A percentile compares a stretch with the other conserved stretches of the same genome.
Conservation (phyloP, 2,888 invertebrate genomes). For the Stratiomys singularior region DNA sequence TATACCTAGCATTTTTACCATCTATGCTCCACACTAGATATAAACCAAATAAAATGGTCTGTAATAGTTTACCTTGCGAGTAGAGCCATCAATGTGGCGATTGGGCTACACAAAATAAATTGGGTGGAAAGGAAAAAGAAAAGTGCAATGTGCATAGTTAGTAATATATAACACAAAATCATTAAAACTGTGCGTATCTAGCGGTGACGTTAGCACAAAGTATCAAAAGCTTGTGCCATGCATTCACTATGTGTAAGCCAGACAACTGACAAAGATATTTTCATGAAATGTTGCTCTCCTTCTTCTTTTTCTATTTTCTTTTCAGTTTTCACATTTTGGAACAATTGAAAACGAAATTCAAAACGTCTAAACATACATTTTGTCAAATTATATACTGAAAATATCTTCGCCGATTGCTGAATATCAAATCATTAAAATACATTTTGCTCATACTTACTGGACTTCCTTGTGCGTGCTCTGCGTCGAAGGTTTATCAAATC, state of each 20-base stretch:
- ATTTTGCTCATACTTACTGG: constrained; percentile 74
- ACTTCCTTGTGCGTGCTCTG: constrained; percentile 75
- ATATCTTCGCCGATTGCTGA: neutral
- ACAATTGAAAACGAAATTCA: neutral
- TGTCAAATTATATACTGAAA: neutral
- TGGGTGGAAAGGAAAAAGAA: constrained; percentile 57
- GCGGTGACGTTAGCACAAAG: constrained; percentile 17
- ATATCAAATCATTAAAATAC: neutral
- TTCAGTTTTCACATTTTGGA: neutral
- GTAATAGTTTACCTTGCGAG: constrained; percentile 85
- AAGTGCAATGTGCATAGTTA: constrained; percentile 60
- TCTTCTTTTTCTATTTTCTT: neutral
- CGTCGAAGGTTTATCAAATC: constrained; percentile 73
- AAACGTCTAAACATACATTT: neutral
- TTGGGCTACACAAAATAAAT: constrained; percentile 75
- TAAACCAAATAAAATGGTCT: constrained; percentile 40
- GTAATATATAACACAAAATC: constrained; percentile 13
- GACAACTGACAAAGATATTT: neutral
- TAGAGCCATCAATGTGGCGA: constrained; percentile 95
- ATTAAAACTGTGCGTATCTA: constrained; percentile 13
- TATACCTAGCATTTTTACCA: constrained; percentile 51
- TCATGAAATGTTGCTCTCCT: neutral
- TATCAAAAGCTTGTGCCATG: neutral
- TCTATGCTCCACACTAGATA: constrained; percentile 40
- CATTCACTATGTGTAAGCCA: constrained; percentile 7